Base-by-base conservation (phyloP, 53 echinoderm and acorn worm species). In the Arbacia lixula region DNA sequence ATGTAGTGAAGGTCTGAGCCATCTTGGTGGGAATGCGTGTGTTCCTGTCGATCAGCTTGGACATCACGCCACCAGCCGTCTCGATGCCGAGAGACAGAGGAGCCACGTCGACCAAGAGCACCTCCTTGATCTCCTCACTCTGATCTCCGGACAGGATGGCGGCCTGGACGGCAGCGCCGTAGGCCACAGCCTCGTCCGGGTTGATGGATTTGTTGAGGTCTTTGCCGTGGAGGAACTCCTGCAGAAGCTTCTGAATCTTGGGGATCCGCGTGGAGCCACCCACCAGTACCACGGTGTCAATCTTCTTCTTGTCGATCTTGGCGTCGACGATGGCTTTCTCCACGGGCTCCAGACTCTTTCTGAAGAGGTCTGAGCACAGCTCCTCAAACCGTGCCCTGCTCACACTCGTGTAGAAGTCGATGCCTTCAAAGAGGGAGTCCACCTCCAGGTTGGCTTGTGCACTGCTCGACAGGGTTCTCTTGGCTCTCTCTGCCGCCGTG, bases 401-500 rank as follows among this genome's bases (percentile, higher is more conserved):
- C 60, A 95, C 36, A 24, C 68, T 78, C 11, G 95, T 95, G 84
- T 96, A 96, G 83, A 91, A 96, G 69, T 93, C 93, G 14, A 87
- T 74, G 16, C 96, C 96, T 64, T 96, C 96, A 64, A 60, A 89
- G 56, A 96, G 55, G 8, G 95, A 95, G 84, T 95, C 95, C 12
- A 95, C 86, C 53, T 95, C 95, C 30, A 95, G 87, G 85, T 39
- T 90, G 26, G 91, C 93, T 72, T 93, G 91, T 16, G 86, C 57
- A 41, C 93, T 93, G 87, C 86, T 90, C 11, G 95, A 93, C 11
- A 95, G 85, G 17, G 95, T 91, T 60, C 95, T 76, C 89, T 96
- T 96, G 3, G 96, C 96, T 83, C 96, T 71, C 78, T 96, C 93
- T 27, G 91, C 89, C 14, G 96, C 96, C 16, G 96, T 96, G 20